Evolutionary conservation across 2,797 vertebrate species (phyloP).

Genomic region (Manis javanica): DNA sequence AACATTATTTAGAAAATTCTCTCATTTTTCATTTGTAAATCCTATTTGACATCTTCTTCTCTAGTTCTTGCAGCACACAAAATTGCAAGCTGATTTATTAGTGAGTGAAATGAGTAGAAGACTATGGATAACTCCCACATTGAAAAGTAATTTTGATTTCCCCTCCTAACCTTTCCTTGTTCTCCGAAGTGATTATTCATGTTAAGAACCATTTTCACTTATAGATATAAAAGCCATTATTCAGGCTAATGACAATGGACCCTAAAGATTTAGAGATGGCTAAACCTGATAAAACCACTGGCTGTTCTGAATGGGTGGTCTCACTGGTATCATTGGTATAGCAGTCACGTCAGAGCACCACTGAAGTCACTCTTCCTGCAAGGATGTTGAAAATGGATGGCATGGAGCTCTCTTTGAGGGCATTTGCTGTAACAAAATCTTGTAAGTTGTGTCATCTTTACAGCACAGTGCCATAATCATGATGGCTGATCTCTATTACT

Average conservation of each 20-base stretch:
- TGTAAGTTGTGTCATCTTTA: slow-evolving; percentile 20
- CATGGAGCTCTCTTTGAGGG: slow-evolving; percentile 37
- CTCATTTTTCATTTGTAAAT: slow-evolving; percentile 31
- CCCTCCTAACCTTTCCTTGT: neutral
- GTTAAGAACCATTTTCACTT: slow-evolving; percentile 39
- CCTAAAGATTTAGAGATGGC: slow-evolving; percentile 11
- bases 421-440: slow-evolving; percentile 9
- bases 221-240: neutral
- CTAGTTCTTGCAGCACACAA: neutral
- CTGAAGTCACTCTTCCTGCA: slow-evolving; percentile 60
- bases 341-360: slow-evolving; percentile 7
- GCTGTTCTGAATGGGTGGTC: neutral
- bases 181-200: slow-evolving; percentile 47
- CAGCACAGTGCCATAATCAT: neutral
- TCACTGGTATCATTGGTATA: neutral
- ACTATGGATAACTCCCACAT: neutral
- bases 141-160: slow-evolving; percentile 3
- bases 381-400: slow-evolving; percentile 56
- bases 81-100: neutral
- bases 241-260: slow-evolving; percentile 41
- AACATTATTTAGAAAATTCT: slow-evolving; percentile 14
- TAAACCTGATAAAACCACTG: slow-evolving; percentile 47
- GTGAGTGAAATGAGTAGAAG: neutral
- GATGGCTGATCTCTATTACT: slow-evolving; percentile 47
- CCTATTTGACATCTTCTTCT: neutral